These are phyloP conservation scores for Homarus americanus DNA, from an alignment of 1,140 invertebrate genomes.

Conservation along the genomic window DNA sequence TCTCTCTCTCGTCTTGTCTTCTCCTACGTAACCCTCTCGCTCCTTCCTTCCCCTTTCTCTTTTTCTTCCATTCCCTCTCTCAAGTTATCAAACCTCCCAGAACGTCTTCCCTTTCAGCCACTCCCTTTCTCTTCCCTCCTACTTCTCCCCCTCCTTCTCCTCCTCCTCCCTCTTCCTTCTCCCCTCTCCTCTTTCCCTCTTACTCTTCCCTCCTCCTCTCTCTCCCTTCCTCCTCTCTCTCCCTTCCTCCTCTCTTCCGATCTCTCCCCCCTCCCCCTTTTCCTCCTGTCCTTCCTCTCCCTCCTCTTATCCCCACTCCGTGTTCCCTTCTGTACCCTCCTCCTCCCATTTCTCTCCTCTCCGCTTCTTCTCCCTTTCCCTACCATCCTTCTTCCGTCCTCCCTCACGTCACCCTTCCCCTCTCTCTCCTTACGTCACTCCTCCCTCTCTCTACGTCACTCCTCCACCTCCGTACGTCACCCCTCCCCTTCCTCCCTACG, in stretches of 20 bases:
- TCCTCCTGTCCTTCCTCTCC: neutral
- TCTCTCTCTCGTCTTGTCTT: too few relatives aligned
- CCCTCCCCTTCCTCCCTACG: neutral
- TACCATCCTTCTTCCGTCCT: neutral
- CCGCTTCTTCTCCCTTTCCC: neutral
- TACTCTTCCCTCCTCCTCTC: neutral
- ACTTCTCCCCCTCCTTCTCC: neutral
- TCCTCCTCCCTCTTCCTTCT: neutral
- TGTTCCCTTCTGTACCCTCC: neutral
- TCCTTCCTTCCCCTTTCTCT: neutral
- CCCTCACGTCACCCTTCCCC: neutral
- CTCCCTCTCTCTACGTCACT: neutral
- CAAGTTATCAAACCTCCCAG: too few relatives aligned
- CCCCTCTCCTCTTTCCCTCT: neutral
- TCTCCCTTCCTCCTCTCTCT: neutral
- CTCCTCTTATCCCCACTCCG: neutral
- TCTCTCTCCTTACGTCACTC: neutral
- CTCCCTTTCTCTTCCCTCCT: neutral
- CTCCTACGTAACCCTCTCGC: neutral
- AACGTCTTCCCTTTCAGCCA: neutral
- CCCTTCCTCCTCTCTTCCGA: neutral
- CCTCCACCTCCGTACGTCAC: neutral
- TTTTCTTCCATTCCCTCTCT: neutral
- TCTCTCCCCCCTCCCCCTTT: neutral
- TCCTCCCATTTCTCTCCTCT: neutral